Evolutionary conservation across 2,113 vertebrate genomes (phyloP).

Genomic region (Myiagra hebetior): DNA sequence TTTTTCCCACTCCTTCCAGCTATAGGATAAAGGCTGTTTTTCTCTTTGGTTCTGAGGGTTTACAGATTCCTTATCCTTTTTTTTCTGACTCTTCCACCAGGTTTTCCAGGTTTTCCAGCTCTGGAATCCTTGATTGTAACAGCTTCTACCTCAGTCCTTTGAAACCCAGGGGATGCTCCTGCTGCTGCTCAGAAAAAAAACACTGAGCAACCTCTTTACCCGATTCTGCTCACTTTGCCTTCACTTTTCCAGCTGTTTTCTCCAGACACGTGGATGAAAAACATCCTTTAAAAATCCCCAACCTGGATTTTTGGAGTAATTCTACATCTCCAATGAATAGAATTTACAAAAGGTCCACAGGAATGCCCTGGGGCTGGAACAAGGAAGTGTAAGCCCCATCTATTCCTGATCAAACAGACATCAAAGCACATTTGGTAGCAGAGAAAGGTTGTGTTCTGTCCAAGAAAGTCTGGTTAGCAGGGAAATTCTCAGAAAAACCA

Average conservation of each 20-base stretch:
- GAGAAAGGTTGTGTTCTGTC: not conserved
- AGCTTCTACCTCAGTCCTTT: not conserved
- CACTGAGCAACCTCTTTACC: not conserved
- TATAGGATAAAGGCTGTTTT: not conserved
- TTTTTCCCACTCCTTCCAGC: not conserved
- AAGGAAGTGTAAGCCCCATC: not conserved
- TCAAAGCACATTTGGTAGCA: not conserved
- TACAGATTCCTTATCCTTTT: not conserved
- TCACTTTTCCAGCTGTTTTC: not conserved
- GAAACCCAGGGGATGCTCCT: not conserved
- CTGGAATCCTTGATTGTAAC: not conserved
- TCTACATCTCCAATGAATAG: fast-evolving
- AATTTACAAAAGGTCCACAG: not conserved
- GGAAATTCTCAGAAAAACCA: not conserved
- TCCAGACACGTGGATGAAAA: not conserved
- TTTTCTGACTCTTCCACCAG: not conserved
- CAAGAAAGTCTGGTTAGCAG: not conserved
- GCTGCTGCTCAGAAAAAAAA: not conserved
- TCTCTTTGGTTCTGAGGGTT: not conserved
- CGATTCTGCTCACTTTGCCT: not conserved
- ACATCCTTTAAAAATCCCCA: not conserved
- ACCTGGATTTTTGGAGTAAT: not conserved
- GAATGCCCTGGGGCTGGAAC: not conserved
- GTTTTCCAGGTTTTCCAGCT: not conserved
- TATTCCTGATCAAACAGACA: not conserved